phyloP scores from a whole-genome alignment of 1,140 invertebrate species.

The Colletes gigas region DNA sequence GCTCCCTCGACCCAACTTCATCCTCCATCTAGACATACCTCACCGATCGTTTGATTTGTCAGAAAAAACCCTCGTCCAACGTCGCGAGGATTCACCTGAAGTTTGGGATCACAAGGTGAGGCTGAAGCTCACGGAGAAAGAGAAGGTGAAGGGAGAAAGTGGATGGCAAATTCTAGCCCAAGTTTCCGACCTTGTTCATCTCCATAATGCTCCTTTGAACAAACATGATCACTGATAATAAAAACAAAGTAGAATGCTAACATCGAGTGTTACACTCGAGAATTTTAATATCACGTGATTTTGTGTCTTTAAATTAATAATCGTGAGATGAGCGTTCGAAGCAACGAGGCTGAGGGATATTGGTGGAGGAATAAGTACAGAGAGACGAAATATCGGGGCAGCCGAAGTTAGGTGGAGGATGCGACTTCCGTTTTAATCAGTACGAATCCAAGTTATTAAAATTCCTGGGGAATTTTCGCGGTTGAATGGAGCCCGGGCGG shows the following conservation, averaged over 20 bases:
- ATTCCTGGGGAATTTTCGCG: slow-evolving; percentile 64
- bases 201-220: slow-evolving; percentile 13
- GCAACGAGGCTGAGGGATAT: not conserved
- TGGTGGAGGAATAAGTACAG: slow-evolving; percentile 43
- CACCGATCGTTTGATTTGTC: too few relatives aligned
- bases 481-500: slow-evolving; percentile 53
- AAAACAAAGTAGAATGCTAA: too few relatives aligned
- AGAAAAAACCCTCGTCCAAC: too few relatives aligned
- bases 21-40: not conserved
- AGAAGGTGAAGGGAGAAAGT: slow-evolving; percentile 28
- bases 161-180: slow-evolving; percentile 25
- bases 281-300: too few relatives aligned
- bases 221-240: too few relatives aligned
- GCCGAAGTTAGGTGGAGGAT: slow-evolving; percentile 31
- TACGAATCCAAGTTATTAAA: slow-evolving; percentile 68
- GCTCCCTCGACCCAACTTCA: slow-evolving; percentile 46
- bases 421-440: slow-evolving; percentile 67
- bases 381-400: slow-evolving; percentile 45
- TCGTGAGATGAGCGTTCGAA: too few relatives aligned
- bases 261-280: too few relatives aligned
- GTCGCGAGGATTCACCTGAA: slow-evolving; percentile 12
- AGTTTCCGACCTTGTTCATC: slow-evolving; percentile 46
- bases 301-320: too few relatives aligned
- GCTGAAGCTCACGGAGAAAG: slow-evolving; percentile 19
- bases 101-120: slow-evolving; percentile 20